phyloP scores from a whole-genome alignment of 2,888 invertebrate species.

The Bruchidius siliquastri region DNA sequence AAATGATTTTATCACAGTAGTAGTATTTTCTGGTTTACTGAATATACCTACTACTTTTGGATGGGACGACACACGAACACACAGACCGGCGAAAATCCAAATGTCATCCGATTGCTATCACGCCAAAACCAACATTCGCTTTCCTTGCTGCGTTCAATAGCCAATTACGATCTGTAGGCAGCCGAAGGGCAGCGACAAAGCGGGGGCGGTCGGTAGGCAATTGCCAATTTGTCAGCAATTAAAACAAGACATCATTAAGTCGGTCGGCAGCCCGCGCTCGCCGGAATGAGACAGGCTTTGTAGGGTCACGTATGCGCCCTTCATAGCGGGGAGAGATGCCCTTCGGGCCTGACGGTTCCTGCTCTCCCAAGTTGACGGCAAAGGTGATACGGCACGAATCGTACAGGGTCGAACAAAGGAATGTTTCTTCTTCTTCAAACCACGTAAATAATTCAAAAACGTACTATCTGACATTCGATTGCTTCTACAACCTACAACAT shows the following conservation, averaged over 20 bases:
- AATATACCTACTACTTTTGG: too few relatives aligned
- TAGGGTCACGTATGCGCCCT: slow-evolving; percentile 4
- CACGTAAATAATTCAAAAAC: too few relatives aligned
- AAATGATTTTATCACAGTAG: too few relatives aligned
- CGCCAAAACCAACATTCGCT: background rate
- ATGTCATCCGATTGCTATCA: background rate
- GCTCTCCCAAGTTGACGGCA: background rate
- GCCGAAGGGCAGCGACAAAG: background rate
- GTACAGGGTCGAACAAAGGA: background rate
- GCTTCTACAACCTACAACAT: too few relatives aligned
- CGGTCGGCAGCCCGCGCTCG: background rate
- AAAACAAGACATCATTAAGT: slow-evolving; percentile 37
- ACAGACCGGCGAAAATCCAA: too few relatives aligned
- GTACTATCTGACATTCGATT: too few relatives aligned
- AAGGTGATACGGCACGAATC: background rate
- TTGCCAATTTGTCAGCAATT: slow-evolving; percentile 50
- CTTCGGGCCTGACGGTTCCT: background rate
- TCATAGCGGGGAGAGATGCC: background rate
- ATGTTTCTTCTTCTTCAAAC: too few relatives aligned
- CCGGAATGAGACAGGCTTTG: slow-evolving; percentile 2
- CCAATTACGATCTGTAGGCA: background rate
- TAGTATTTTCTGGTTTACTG: too few relatives aligned
- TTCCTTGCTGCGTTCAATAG: background rate
- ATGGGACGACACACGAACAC: too few relatives aligned
- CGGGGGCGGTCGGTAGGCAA: slow-evolving; percentile 28